Conservation (phyloP, 2,797 vertebrate genomes). For the Acipenser oxyrinchus region DNA sequence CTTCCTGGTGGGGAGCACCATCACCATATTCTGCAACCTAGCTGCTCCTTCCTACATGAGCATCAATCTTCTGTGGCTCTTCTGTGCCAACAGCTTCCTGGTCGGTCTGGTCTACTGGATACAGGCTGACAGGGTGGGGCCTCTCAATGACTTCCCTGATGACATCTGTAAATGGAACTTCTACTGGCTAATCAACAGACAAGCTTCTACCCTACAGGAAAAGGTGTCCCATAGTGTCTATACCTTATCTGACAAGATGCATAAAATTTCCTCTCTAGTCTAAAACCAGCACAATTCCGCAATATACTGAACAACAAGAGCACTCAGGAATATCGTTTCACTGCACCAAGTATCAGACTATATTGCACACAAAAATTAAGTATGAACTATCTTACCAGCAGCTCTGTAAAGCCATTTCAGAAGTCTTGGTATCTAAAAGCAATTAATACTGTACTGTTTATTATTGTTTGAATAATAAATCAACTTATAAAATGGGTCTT, state of each 20-base stretch:
- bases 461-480: too few relatives aligned
- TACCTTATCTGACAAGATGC: background rate
- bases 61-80: constrained; percentile 55
- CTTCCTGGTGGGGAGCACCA: constrained; percentile 35
- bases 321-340: too few relatives aligned
- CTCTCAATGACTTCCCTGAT: constrained; percentile 34
- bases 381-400: too few relatives aligned
- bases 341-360: too few relatives aligned
- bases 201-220: background rate
- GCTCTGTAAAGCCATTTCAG: too few relatives aligned
- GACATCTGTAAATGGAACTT: constrained; percentile 47
- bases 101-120: constrained; percentile 42
- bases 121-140: constrained; percentile 27
- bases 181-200: constrained; percentile 49
- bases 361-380: too few relatives aligned
- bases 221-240: background rate
- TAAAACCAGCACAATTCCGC: constrained; percentile 2
- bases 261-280: constrained; percentile 1
- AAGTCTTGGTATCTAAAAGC: too few relatives aligned
- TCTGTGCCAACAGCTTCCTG: constrained; percentile 53
- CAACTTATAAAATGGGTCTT: too few relatives aligned
- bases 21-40: constrained; percentile 24
- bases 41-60: constrained; percentile 45
- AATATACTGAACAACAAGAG: too few relatives aligned
- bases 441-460: too few relatives aligned